Base-by-base conservation (phyloP, 2,888 invertebrate species). In the Drosophila incognita region DNA sequence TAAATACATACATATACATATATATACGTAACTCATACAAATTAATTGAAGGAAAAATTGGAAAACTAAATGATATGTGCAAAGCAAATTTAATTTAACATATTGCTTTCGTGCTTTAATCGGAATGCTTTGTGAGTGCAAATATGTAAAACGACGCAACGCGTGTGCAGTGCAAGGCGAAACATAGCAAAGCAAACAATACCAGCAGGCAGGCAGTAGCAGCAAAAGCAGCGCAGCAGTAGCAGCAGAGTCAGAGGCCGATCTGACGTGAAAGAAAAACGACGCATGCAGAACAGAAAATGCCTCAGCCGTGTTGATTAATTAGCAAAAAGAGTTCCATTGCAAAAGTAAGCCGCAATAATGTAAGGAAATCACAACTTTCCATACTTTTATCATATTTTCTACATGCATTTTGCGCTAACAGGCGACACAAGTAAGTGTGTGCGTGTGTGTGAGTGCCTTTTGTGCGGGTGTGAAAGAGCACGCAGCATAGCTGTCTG, bases 211-310 rank as follows among this genome's bases (percentile, higher is more conserved):
- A 67, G 60, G 53, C 71, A 69, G 31, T 59, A 74, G 49, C 58
- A 63, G 49, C 53, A 76, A 64, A 29, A 33, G 71, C 62, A 59
- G 27, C 4, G 13, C 56, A 70, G 65, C 61, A 76, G 58, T 46
- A 69, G 72, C 49, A 56, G 40, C 40, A 48, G 62, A 65, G 57
- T 69, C 70, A 86, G 69, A 81, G 71, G 53, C 78, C 72, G 64
- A 77, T 59, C 69, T 69, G 72, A 68, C 70, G 82, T 84, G 74
- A 84, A 84, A 76, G 76, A 81, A 89, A 88, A 83, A 69, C 81
- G 74, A 89, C 83, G 89, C 79, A 83, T 72, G 83, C 81, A 71
- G 64, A 67, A 58, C 59, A 31, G 40, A 87, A 89, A 89, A 85
- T 85, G 84, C 80, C 81, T 72, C 84, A 75, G 75, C 69, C 66